Evolutionary conservation across 2,888 invertebrate genomes (phyloP).

Genomic region (Chesias legatella): DNA sequence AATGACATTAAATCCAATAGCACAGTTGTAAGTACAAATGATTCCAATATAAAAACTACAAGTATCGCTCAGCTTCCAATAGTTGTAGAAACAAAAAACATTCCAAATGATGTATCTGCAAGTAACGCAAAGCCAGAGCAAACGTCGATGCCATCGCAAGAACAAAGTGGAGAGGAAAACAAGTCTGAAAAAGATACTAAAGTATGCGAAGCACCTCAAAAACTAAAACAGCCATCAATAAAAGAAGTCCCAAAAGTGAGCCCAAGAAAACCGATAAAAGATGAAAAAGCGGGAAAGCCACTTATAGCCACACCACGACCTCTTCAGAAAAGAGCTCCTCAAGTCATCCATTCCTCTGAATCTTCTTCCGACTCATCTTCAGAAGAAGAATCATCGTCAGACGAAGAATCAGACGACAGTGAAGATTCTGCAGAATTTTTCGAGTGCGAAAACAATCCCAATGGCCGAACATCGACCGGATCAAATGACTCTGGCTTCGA

Average conservation of each 20-base stretch:
- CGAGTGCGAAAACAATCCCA: conserved; percentile 72
- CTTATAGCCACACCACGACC: conserved; percentile 83
- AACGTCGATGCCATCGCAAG: conserved; percentile 26
- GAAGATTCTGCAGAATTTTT: conserved; percentile 66
- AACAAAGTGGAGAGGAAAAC: conserved; percentile 41
- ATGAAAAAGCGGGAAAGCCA: conserved; percentile 77
- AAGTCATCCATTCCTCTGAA: conserved; percentile 62
- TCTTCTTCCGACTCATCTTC: conserved; percentile 64
- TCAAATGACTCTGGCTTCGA: conserved; percentile 93
- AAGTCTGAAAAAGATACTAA: conserved; percentile 45
- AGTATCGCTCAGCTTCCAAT: conserved; percentile 19
- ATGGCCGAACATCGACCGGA: conserved; percentile 85
- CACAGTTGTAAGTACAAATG: conserved; percentile 2
- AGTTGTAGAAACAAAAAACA: conserved; percentile 46
- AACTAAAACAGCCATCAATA: conserved; percentile 27
- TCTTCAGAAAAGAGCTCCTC: conserved; percentile 75
- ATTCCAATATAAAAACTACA: conserved; percentile 10
- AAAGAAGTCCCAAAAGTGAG: conserved; percentile 28
- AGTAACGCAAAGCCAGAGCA: conserved; percentile 22
- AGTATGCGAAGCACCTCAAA: conserved; percentile 33
- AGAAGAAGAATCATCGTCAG: conserved; percentile 69
- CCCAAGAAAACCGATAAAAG: conserved; percentile 65
- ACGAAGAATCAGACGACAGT: conserved; percentile 66
- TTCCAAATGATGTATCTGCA: conserved; percentile 47
- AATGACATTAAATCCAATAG: conserved; percentile 2